These are phyloP conservation scores for Falco rusticolus DNA, from an alignment of 2,797 vertebrate genomes.

Conservation along the genomic window DNA sequence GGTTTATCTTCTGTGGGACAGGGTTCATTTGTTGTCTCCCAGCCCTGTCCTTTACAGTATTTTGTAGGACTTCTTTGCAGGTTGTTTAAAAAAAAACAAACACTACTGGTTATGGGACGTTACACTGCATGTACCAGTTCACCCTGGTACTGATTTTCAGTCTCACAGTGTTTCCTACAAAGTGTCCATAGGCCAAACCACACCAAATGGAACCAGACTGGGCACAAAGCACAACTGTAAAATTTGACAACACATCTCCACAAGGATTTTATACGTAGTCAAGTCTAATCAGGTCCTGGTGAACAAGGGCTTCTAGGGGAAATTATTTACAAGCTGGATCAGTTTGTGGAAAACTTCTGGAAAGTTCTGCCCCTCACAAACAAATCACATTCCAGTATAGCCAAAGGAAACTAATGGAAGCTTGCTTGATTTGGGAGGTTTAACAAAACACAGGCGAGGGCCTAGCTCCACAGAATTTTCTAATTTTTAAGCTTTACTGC, in stretches of 20 bases:
- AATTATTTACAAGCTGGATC: neutral
- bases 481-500: neutral
- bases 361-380: neutral
- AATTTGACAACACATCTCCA: neutral
- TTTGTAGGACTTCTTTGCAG: neutral
- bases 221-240: neutral
- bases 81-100: neutral
- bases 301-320: neutral
- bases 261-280: neutral
- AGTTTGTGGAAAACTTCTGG: neutral
- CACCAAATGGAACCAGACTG: neutral
- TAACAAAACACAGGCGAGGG: neutral
- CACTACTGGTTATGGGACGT: neutral
- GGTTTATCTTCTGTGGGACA: rapidly evolving
- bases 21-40: neutral
- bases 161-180: neutral
- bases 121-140: neutral
- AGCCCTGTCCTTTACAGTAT: neutral
- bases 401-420: neutral
- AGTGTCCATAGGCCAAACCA: neutral
- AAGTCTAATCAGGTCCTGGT: neutral
- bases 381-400: neutral
- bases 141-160: neutral
- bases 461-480: neutral
- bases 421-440: neutral